Evolutionary conservation across 1,140 invertebrate species (phyloP).

Genomic region (Euborellia annulipes): DNA sequence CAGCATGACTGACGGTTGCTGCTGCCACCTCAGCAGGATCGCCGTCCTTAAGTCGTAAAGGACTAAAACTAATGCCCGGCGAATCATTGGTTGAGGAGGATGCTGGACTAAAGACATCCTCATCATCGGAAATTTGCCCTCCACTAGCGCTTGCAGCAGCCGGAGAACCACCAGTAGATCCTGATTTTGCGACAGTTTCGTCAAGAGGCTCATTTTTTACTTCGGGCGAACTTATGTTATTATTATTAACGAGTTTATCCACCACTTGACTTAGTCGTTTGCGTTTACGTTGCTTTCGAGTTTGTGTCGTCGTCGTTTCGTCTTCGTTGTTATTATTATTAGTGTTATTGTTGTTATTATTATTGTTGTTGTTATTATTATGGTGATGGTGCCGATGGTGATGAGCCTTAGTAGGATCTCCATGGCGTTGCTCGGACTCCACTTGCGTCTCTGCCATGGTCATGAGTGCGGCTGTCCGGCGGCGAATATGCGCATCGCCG

Average conservation of each 20-base stretch:
- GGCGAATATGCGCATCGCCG: conserved; percentile 39
- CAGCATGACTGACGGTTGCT: conserved; percentile 19
- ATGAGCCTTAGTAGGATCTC: conserved; percentile 29
- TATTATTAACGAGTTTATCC: conserved; percentile 37
- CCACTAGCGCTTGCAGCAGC: no score
- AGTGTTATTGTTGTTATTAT: conserved; percentile 38
- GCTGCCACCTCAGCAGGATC: conserved; percentile 19
- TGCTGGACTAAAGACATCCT: conserved; percentile 38
- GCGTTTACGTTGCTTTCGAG: conserved; percentile 41
- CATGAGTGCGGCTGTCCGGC: conserved; percentile 35
- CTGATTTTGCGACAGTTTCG: no score
- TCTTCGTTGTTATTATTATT: conserved; percentile 20
- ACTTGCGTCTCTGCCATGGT: conserved; percentile 48
- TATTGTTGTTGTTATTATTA: conserved; percentile 35
- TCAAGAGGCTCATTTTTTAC: no score
- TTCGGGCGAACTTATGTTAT: no score
- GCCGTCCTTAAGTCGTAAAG: conserved; percentile 35
- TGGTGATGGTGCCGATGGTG: conserved; percentile 16
- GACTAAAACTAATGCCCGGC: conserved; percentile 38
- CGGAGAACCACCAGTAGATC: no score
- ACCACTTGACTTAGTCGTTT: conserved; percentile 59
- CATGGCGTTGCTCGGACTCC: conserved; percentile 34
- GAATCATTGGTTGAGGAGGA: conserved; percentile 35
- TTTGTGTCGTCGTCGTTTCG: background rate
- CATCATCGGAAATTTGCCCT: conserved; percentile 11